Evolutionary conservation across 2,888 invertebrate species (phyloP), one percentile per base, ranked within the genome.

Genomic region (Pseudococcus jackbeardsleyi): DNA sequence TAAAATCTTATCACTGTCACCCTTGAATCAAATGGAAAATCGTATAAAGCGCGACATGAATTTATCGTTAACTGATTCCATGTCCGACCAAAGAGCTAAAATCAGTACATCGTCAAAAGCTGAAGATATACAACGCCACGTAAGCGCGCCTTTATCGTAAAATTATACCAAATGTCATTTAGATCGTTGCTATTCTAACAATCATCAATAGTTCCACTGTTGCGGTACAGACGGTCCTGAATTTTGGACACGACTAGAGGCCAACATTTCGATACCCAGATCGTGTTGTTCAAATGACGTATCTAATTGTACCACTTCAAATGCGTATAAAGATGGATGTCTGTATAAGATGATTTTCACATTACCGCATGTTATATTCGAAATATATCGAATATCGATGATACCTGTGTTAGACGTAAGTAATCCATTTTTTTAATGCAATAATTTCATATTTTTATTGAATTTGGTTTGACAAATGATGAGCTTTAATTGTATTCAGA

Each of bases 151-250:
- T 26, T 46, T 12, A 17, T 46, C n/a, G n/a, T 46, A 7, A 6
- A 42, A 46, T n/a, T 82, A 82, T n/a, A 48, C 15, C n/a, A 46
- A 46, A 42, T 17, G 22, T 19, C 22, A 82, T n/a, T 19, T 82
- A 82, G 42, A 42, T 77, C 33, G 26, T 26, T 46, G 42, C 19
- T 84, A n/a, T 50, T 19, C 15, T 54, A 46, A 84, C 19, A 84
- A 59, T 59, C 59, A 59, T 59, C 59, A 22, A 33, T 85, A 85
- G 85, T 64, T 59, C 39, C 85, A 85, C 1, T 85, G 85, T 59
- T 85, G 85, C 39, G 85, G 85, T 33, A n/a, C 50, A 59, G 59
- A 85, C 26, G 59, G 59, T 59, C 59, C 54, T 17, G 50, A 0
- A 26, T 85, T 59, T 33, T 85, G 85, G 85, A 59, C 33, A n/a